Conservation (phyloP, 92 coral and sea anemone species). For the Muricea muricata region DNA sequence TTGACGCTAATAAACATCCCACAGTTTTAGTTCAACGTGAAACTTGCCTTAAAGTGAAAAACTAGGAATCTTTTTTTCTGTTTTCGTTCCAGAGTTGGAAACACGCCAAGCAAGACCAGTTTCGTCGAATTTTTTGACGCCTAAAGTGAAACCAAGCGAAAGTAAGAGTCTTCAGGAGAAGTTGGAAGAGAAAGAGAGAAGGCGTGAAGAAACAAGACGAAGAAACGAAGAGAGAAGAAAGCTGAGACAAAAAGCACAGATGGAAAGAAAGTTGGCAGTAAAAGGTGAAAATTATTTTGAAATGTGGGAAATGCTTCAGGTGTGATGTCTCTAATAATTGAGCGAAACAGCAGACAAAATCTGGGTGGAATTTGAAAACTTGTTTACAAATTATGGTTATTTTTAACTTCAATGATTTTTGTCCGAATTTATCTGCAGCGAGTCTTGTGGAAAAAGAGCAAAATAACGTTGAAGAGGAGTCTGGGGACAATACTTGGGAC, state of each 20-base stretch:
- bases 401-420: too few relatives aligned
- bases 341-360: too few relatives aligned
- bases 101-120: background rate
- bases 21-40: too few relatives aligned
- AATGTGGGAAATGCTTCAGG: too few relatives aligned
- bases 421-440: conserved; percentile 7
- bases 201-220: conserved; percentile 69
- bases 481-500: conserved; percentile 74
- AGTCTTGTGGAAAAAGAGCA: conserved; percentile 23
- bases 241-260: conserved; percentile 61
- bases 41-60: too few relatives aligned
- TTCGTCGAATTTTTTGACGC: conserved; percentile 63
- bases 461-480: background rate
- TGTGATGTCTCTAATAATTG: too few relatives aligned
- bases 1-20: too few relatives aligned
- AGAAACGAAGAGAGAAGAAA: conserved; percentile 75
- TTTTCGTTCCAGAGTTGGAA: too few relatives aligned
- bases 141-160: conserved; percentile 7
- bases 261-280: conserved; percentile 60
- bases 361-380: too few relatives aligned
- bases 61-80: too few relatives aligned
- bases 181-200: conserved; percentile 58
- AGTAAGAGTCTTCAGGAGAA: conserved; percentile 44
- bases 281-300: conserved; percentile 27
- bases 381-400: too few relatives aligned